These are phyloP conservation scores for Syngnathus rostellatus DNA, from an alignment of 2,797 vertebrate genomes.

Conservation along the genomic window DNA sequence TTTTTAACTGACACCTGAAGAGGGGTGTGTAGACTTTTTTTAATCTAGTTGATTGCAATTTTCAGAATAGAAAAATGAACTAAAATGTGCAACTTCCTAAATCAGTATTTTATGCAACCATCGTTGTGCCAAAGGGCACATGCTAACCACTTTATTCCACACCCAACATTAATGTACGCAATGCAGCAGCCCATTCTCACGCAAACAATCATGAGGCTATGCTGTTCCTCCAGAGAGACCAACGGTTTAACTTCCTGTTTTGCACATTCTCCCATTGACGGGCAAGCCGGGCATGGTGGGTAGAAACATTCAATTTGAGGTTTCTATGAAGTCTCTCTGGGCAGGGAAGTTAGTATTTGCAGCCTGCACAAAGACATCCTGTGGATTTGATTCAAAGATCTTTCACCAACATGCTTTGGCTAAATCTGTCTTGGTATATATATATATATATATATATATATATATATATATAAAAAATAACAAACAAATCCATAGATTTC, in stretches of 20 bases:
- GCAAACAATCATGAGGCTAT: slow-evolving; percentile 36
- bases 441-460: no score
- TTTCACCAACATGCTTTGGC: neutral
- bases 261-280: slow-evolving; percentile 37
- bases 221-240: slow-evolving; percentile 36
- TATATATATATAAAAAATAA: no score
- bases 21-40: neutral
- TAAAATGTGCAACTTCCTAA: neutral
- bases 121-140: neutral
- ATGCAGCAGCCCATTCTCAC: slow-evolving; percentile 11
- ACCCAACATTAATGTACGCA: neutral
- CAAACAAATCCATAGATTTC: slow-evolving; percentile 59
- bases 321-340: neutral
- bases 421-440: neutral
- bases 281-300: slow-evolving; percentile 22
- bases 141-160: neutral
- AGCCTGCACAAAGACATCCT: neutral
- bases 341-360: neutral
- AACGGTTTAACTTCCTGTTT: slow-evolving; percentile 62
- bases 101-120: neutral
- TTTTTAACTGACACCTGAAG: no score
- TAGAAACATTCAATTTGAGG: slow-evolving; percentile 17
- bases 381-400: neutral
- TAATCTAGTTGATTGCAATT: neutral
- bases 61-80: neutral